Percentiles rank a stretch among this genome's conserved stretches.
phyloP scores from a whole-genome alignment of 2,113 vertebrate species.

The Sturnus vulgaris region DNA sequence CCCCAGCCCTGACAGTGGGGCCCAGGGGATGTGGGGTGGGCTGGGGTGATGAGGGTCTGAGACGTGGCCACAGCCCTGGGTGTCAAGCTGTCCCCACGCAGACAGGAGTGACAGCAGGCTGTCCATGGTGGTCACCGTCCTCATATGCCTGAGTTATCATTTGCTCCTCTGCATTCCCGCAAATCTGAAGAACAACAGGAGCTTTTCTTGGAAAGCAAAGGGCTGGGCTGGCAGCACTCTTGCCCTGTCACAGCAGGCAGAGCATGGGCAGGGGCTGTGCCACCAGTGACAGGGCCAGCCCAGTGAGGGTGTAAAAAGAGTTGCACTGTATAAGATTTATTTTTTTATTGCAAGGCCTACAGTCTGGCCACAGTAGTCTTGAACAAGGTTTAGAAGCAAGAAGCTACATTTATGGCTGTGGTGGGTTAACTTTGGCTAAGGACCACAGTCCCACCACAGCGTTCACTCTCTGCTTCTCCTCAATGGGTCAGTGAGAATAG shows the following conservation, averaged over 20 bases:
- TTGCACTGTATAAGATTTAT: not conserved
- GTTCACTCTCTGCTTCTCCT: not conserved
- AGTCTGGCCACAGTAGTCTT: not conserved
- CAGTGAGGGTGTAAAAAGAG: not conserved
- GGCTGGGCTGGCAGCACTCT: not conserved
- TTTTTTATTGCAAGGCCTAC: not conserved
- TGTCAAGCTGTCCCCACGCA: not conserved
- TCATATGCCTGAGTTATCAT: not conserved
- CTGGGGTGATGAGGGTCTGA: not conserved
- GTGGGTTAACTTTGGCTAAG: not conserved
- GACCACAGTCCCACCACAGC: not conserved
- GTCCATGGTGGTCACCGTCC: fast-evolving
- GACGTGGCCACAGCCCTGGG: not conserved
- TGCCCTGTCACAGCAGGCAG: not conserved
- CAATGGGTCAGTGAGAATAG: not conserved
- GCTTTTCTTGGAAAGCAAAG: fast-evolving
- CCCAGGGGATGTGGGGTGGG: not conserved
- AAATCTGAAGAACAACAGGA: not conserved
- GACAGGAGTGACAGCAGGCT: not conserved
- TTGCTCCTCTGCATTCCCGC: too few species aligned
- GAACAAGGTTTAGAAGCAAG: not conserved
- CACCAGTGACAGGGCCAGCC: not conserved
- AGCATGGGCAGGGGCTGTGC: too few species aligned
- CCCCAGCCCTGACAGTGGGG: too few species aligned
- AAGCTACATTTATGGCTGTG: not conserved